These are phyloP conservation scores for Probaryconus sp. DNA, from an alignment of 1,140 invertebrate genomes.

Conservation along the genomic window DNA sequence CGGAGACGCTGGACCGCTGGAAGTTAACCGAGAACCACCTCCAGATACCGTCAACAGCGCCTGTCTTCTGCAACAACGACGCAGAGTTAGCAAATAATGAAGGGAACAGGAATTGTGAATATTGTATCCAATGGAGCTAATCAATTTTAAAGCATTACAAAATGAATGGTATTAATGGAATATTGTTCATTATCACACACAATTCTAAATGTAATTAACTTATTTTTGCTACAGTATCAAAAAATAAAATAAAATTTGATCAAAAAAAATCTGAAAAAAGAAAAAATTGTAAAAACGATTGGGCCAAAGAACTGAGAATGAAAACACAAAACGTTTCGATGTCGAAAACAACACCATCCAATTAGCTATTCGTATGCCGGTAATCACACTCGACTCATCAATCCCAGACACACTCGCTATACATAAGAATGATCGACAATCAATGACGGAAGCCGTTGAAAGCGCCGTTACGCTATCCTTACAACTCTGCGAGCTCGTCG, in stretches of 20 bases:
- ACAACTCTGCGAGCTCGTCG: neutral
- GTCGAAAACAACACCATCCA: neutral
- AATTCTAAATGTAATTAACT: no score
- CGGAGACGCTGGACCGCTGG: slow-evolving; percentile 84
- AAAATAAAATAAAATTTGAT: no score
- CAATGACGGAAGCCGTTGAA: slow-evolving; percentile 23
- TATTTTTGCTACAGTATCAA: no score
- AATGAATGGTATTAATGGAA: no score
- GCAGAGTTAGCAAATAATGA: slow-evolving; percentile 72
- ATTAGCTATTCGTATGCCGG: slow-evolving; percentile 4
- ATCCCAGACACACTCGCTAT: neutral
- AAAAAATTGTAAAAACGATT: no score
- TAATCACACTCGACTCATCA: neutral
- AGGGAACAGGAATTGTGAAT: neutral
- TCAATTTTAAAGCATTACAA: no score
- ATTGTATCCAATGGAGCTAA: neutral
- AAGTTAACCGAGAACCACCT: slow-evolving; percentile 73
- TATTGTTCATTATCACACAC: no score
- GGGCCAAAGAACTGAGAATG: no score
- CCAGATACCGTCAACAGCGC: slow-evolving; percentile 77
- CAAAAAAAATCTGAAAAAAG: no score
- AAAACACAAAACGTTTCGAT: neutral
- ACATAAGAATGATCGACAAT: slow-evolving; percentile 28
- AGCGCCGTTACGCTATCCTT: neutral
- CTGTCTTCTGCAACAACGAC: slow-evolving; percentile 83